A percentile compares a stretch with the other conserved stretches of the same genome.
phyloP scores from a whole-genome alignment of 2,888 invertebrate genomes.

The Oegoconia quadripuncta region DNA sequence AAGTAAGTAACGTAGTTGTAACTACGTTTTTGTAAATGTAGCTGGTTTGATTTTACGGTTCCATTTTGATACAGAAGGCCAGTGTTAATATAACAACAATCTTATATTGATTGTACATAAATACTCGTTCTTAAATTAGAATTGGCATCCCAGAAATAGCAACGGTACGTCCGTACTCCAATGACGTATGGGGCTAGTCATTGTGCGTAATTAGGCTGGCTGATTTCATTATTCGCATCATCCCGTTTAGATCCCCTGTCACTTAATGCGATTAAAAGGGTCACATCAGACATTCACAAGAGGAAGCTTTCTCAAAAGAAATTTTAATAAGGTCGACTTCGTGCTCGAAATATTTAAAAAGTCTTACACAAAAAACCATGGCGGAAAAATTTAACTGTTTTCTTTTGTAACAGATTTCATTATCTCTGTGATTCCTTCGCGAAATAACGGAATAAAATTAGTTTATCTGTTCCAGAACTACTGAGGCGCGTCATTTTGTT shows the following conservation, averaged over 20 bases:
- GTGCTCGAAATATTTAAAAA: slow-evolving; percentile 27
- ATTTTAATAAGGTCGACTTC: slow-evolving; percentile 41
- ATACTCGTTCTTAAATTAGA: too few relatives aligned
- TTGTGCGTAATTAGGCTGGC: slow-evolving; percentile 58
- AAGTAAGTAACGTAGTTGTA: too few relatives aligned
- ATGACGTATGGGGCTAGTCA: slow-evolving; percentile 36
- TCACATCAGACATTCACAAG: slow-evolving; percentile 46
- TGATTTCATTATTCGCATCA: slow-evolving; percentile 61
- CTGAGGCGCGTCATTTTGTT: slow-evolving; percentile 92
- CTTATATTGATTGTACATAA: too few relatives aligned
- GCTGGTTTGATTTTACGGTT: too few relatives aligned
- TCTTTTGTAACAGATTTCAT: slow-evolving; percentile 45
- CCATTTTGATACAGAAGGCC: too few relatives aligned
- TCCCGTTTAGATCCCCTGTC: slow-evolving; percentile 48
- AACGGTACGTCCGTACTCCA: too few relatives aligned
- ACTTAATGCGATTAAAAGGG: slow-evolving; percentile 62
- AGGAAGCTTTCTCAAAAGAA: slow-evolving; percentile 35
- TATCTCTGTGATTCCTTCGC: slow-evolving; percentile 46
- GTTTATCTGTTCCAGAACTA: slow-evolving; percentile 84
- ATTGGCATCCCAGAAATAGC: slow-evolving; percentile 20
- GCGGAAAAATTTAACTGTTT: slow-evolving; percentile 40
- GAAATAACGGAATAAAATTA: slow-evolving; percentile 63
- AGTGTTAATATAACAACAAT: too few relatives aligned
- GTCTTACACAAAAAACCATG: slow-evolving; percentile 25
- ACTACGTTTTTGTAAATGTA: too few relatives aligned